phyloP scores from a whole-genome alignment of 2,113 vertebrate genomes.

The Nothocercus julius region DNA sequence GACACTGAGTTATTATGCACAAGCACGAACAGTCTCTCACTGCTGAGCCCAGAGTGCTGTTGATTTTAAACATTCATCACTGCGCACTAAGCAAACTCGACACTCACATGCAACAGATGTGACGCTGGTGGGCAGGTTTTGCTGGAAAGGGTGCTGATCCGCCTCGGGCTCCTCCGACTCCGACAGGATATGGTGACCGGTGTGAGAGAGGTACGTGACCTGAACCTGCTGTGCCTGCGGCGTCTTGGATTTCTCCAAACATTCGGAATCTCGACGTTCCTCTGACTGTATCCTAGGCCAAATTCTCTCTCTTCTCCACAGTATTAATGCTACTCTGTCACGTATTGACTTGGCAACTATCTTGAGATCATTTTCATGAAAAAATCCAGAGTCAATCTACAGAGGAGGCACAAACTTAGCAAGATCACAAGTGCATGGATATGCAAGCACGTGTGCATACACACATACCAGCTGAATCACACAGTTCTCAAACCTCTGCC shows the following conservation, averaged over 20 bases:
- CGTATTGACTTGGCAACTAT: slow-evolving; percentile 95
- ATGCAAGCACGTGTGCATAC: accelerated
- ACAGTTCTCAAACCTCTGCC: not conserved
- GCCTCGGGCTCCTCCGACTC: slow-evolving; percentile 85
- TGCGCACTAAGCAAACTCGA: accelerated
- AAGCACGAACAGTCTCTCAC: accelerated
- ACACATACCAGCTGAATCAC: accelerated
- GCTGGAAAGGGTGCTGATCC: slow-evolving; percentile 82
- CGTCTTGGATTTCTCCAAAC: slow-evolving; percentile 70
- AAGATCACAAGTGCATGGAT: accelerated
- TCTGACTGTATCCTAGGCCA: slow-evolving; percentile 75
- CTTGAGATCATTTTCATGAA: slow-evolving; percentile 94
- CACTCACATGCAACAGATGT: slow-evolving; percentile 87
- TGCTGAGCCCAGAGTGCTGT: accelerated
- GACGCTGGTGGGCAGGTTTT: slow-evolving; percentile 80
- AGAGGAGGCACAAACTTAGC: not conserved
- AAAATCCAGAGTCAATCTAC: slow-evolving; percentile 96
- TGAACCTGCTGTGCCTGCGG: slow-evolving; percentile 82
- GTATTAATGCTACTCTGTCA: slow-evolving; percentile 93
- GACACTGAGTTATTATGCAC: no score
- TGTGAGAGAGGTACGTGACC: slow-evolving; percentile 76
- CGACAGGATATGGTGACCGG: slow-evolving; percentile 47
- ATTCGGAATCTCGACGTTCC: slow-evolving; percentile 70
- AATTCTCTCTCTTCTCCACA: slow-evolving; percentile 90
- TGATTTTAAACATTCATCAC: no score